Evolutionary conservation across 1,140 invertebrate genomes (phyloP).

Genomic region (Drosophila kikkawai): DNA sequence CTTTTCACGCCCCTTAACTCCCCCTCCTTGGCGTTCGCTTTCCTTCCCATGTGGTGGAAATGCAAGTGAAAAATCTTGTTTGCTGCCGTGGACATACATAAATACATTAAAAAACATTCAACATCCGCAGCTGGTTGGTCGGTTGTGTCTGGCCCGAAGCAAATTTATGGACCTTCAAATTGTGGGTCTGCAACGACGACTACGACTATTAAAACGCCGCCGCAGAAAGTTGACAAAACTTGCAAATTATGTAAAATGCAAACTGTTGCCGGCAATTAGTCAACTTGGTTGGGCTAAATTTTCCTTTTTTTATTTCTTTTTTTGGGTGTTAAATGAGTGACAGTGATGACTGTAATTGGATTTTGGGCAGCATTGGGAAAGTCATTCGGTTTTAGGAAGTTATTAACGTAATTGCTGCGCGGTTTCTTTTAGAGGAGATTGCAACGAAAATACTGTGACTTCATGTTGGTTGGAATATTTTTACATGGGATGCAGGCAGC

Average conservation of each 20-base stretch:
- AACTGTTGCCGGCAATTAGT: slow-evolving; percentile 61
- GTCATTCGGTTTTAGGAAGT: slow-evolving; percentile 37
- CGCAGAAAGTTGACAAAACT: slow-evolving; percentile 70
- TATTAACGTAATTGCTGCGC: slow-evolving; percentile 41
- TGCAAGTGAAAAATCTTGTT: slow-evolving; percentile 74
- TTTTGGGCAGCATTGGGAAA: slow-evolving; percentile 39
- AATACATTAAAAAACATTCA: slow-evolving; percentile 10
- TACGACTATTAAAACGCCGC: slow-evolving; percentile 23
- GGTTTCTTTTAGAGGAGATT: slow-evolving; percentile 1
- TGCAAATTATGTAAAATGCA: slow-evolving; percentile 59
- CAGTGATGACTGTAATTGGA: slow-evolving; percentile 48
- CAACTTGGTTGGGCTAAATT: slow-evolving; percentile 42
- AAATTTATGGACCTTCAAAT: slow-evolving; percentile 55
- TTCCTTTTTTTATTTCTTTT: slow-evolving; percentile 3
- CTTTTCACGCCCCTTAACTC: slow-evolving; percentile 58
- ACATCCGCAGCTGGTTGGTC: slow-evolving; percentile 30
- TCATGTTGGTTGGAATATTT: slow-evolving; percentile 7
- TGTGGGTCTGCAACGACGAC: slow-evolving; percentile 26
- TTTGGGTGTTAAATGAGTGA: slow-evolving; percentile 40
- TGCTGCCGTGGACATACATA: slow-evolving; percentile 21
- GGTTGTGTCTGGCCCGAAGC: slow-evolving; percentile 27
- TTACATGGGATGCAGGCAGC: slow-evolving; percentile 32
- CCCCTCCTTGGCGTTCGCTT: slow-evolving; percentile 16
- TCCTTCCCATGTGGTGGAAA: slow-evolving; percentile 6
- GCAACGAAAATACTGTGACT: slow-evolving; percentile 7